Conservation (phyloP, 1,140 invertebrate genomes). For the Megalonaias nervosa region DNA sequence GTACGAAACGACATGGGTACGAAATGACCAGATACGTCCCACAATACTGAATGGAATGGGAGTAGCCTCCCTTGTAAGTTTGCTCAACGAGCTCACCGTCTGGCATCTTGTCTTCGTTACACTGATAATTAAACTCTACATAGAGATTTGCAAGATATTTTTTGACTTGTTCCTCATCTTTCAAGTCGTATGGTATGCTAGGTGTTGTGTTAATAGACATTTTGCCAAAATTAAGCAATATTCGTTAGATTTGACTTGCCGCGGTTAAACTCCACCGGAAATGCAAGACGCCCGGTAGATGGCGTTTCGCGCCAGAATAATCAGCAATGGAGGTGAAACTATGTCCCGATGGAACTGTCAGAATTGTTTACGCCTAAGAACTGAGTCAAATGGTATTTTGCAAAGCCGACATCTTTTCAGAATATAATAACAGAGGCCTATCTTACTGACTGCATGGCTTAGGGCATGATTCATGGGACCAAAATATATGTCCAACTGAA, state of each 20-base stretch:
- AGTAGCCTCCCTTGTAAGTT: too few relatives aligned
- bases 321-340: conserved; percentile 25
- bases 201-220: neutral
- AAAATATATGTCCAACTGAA: too few relatives aligned
- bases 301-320: conserved; percentile 44
- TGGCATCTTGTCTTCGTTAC: conserved; percentile 85
- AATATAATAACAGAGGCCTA: too few relatives aligned
- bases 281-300: conserved; percentile 12
- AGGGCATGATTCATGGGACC: too few relatives aligned
- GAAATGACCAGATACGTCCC: too few relatives aligned
- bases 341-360: too few relatives aligned
- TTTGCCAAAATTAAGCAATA: neutral
- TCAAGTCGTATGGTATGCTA: conserved; percentile 76
- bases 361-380: too few relatives aligned
- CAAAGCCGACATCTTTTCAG: too few relatives aligned
- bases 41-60: too few relatives aligned
- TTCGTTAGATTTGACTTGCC: neutral
- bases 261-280: neutral
- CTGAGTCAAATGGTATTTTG: too few relatives aligned
- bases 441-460: too few relatives aligned
- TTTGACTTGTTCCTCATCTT: conserved; percentile 88
- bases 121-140: conserved; percentile 93
- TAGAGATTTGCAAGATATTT: conserved; percentile 90
- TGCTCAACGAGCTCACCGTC: conserved; percentile 77
- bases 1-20: too few relatives aligned